Percentiles rank a stretch among this genome's conserved stretches.
Conservation (phyloP, 1,140 invertebrate genomes). For the Phymastichus coffea region DNA sequence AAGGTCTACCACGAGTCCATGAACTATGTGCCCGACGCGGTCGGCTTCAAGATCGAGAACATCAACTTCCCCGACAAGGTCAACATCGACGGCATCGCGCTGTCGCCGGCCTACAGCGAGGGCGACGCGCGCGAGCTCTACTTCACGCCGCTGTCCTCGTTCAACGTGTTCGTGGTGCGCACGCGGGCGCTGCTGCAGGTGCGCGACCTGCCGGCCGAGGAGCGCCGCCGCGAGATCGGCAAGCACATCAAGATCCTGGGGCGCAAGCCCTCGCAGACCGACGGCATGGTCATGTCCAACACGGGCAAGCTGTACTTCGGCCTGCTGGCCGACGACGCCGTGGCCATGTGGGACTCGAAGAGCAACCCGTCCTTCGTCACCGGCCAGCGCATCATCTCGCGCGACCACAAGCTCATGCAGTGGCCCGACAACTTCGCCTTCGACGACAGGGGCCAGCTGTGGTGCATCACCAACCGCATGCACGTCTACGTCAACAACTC, state of each 20-base stretch:
- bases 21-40: conserved; percentile 59
- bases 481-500: conserved; percentile 63
- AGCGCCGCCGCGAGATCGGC: conserved; percentile 40
- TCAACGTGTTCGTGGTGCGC: conserved; percentile 63
- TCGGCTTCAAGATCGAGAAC: conserved; percentile 61
- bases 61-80: conserved; percentile 56
- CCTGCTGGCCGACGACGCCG: conserved; percentile 64
- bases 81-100: conserved; percentile 67
- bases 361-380: conserved; percentile 42
- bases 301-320: conserved; percentile 67
- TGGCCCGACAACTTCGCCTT: conserved; percentile 74
- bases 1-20: conserved; percentile 68
- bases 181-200: too few relatives aligned
- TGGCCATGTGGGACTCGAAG: conserved; percentile 67
- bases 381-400: conserved; percentile 63
- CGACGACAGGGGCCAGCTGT: conserved; percentile 64
- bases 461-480: conserved; percentile 66
- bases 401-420: conserved; percentile 65
- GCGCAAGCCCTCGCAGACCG: conserved; percentile 64
- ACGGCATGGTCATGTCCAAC: conserved; percentile 71
- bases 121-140: conserved; percentile 59
- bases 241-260: conserved; percentile 60
- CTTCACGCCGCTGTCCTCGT: conserved; percentile 66
- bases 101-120: conserved; percentile 58
- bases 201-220: conserved; percentile 59